Conservation (phyloP, 1,140 invertebrate genomes). For the Drosophila chauvacae region DNA sequence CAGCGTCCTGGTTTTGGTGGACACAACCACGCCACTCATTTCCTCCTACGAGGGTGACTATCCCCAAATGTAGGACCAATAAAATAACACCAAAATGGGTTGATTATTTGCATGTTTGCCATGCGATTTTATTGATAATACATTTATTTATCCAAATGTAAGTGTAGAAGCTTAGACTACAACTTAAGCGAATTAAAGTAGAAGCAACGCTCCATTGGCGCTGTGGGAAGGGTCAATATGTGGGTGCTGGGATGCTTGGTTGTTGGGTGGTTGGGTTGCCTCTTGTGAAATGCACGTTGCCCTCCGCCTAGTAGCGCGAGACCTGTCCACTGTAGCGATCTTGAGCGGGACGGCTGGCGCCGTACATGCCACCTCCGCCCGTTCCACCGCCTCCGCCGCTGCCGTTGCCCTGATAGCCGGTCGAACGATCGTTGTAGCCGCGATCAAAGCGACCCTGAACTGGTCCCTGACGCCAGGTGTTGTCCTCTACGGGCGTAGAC, state of each 20-base stretch:
- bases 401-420: conserved; percentile 69
- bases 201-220: conserved; percentile 43
- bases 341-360: conserved; percentile 63
- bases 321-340: conserved; percentile 75
- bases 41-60: conserved; percentile 66
- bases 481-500: conserved; percentile 67
- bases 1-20: conserved; percentile 87
- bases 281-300: conserved; percentile 44
- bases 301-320: conserved; percentile 58
- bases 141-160: conserved; percentile 64
- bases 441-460: conserved; percentile 79
- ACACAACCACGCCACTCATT: conserved; percentile 87
- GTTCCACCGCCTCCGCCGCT: conserved; percentile 39
- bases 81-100: neutral
- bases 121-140: conserved; percentile 36
- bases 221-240: conserved; percentile 37
- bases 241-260: conserved; percentile 16
- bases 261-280: conserved; percentile 11
- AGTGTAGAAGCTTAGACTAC: conserved; percentile 59
- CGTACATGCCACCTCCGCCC: conserved; percentile 62
- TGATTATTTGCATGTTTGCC: conserved; percentile 4
- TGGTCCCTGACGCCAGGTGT: conserved; percentile 69
- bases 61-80: conserved; percentile 9
- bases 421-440: conserved; percentile 78
- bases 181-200: conserved; percentile 66